Base-by-base conservation (phyloP, 2,797 vertebrate genomes). In the Pachyuromys duprasi region DNA sequence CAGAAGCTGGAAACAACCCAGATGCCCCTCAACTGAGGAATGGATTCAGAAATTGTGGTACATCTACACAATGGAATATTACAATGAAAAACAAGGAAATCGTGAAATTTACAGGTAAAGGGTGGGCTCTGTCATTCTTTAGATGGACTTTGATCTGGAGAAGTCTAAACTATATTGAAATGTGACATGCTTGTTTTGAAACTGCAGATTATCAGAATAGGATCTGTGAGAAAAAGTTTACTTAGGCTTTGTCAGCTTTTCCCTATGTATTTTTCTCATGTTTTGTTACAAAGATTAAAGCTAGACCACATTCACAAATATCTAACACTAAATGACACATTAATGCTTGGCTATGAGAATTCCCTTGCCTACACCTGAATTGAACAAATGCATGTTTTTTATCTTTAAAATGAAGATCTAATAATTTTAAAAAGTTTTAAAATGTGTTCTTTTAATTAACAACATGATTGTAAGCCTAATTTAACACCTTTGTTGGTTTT, bases 391-490 rank as follows among this genome's bases (percentile, higher is more conserved):
- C 83, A 67, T 86, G 36, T 8, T 13, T 83, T 60, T 89, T 63
- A 22, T 87, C 72, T 90, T 95, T 70, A 86, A 96, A 83, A 12
- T 4, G 1, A 24, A 2, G 8, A 95, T 72, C 49, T 93, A 89
- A 74, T 39, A 92, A 49, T 26, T 82, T 96, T 39, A 26, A 2
- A 86, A 33, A 42, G 8, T 70, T 39, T 49, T 69, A 72, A 92
- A 83, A 83, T 86, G 20, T 92, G 33, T 75, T 94, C 79, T 93
- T 88, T 74, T 90, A 89, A 93, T 96, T 95, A 92, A 92, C 57
- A 94, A 2, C 3, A 42, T 60, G 57, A 96, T 80, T 33, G 5
- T 89, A 93, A 95, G 72, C 70, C 39, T 96, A 94, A 75, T 88
- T 92, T 69, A 94, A 94, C 9, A 83, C 8, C 2, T 26, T 80